Base-by-base conservation (phyloP, 2,797 vertebrate species). In the Carduelis carduelis region DNA sequence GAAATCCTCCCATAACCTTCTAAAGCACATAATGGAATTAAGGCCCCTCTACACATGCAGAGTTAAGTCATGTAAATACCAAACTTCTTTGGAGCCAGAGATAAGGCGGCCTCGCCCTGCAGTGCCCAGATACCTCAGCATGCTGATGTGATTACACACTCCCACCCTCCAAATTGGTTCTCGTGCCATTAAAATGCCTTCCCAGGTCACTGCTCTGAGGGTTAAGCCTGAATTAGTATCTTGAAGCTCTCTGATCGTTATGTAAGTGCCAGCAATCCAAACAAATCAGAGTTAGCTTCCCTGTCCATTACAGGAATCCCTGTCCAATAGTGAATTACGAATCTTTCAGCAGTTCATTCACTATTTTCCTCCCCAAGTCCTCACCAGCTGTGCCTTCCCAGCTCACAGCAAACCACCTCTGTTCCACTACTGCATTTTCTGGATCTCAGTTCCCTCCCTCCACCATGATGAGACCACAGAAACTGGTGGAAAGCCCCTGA, bases 11-110 rank as follows among this genome's bases (percentile, higher is more conserved):
- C 35, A 6, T 74, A 93, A 81, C 87, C 96, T 94, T 78, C 79
- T 50, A 86, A 94, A 94, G 91, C 82, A 59, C 93, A 44, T 84
- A 86, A 96, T 90, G 87, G 92, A 81, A 97, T 97, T 95, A 94
- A 66, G 87, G 79, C 71, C 87, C 70, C 57, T 43, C 59, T 14
- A 55, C 61, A 30, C 49, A 28, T 46, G 41, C 74, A 46, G 32
- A 75, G 82, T 57, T 74, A 85, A 86, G 90, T 44, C 96, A 32
- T 6, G 65, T 83, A 93, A 93, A 90, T 11, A 78, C 35, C 90
- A 63, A 72, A 84, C 75, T 89, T 21, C 56, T 64, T 17, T 12
- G 46, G 56, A 39, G 44, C 19, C 2, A 4, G 37, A 59, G 94
- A 94, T 95, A 95, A 93, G 1, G 1, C 0, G 0, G 85, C 93